Conservation (phyloP, 2,888 invertebrate genomes). For the Phengaris alcon region DNA sequence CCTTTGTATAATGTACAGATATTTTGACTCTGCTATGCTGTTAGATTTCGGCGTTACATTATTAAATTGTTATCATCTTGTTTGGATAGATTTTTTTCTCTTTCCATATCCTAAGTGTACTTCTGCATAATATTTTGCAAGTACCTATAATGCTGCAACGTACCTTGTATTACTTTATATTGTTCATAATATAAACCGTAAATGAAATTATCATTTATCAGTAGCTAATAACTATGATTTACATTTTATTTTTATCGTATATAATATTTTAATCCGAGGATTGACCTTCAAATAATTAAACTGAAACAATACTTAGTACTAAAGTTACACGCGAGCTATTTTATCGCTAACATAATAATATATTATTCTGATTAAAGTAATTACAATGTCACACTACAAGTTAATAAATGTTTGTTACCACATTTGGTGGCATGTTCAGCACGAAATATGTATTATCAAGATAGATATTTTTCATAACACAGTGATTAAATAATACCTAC, state of each 20-base stretch:
- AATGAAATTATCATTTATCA: background rate
- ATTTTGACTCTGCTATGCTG: too few relatives aligned
- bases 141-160: too few relatives aligned
- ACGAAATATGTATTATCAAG: background rate
- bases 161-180: background rate
- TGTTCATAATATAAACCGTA: background rate
- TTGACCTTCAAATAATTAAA: background rate
- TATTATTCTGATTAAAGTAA: background rate
- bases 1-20: too few relatives aligned
- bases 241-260: too few relatives aligned
- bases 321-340: background rate
- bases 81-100: background rate
- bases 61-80: too few relatives aligned
- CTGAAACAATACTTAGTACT: background rate
- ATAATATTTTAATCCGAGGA: background rate
- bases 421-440: background rate
- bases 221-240: background rate
- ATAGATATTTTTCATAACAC: background rate
- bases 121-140: too few relatives aligned
- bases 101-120: background rate
- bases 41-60: too few relatives aligned
- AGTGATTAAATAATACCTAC: background rate
- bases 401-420: slow-evolving; percentile 1
- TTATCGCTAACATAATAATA: background rate
- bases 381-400: slow-evolving; percentile 12